These are phyloP conservation scores for Megalonaias nervosa DNA, from an alignment of 1,140 invertebrate genomes.

Conservation along the genomic window DNA sequence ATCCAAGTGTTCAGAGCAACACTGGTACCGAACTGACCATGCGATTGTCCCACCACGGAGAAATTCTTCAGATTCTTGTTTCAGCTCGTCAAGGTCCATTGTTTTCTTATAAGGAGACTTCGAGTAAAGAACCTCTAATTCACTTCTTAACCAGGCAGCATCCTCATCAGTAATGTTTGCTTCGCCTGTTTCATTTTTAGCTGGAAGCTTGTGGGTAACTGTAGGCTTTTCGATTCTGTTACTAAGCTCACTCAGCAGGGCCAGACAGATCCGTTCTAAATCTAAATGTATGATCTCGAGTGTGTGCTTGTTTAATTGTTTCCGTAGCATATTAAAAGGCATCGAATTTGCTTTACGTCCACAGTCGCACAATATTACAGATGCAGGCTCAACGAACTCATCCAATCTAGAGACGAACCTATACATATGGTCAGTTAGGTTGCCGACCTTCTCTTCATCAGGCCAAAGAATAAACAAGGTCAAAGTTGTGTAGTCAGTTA, in stretches of 20 bases:
- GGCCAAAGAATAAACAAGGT: slow-evolving; percentile 43
- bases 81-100: slow-evolving; percentile 17
- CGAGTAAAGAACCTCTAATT: slow-evolving; percentile 47
- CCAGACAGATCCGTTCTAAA: slow-evolving; percentile 2
- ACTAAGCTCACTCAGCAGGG: slow-evolving; percentile 2
- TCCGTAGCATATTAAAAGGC: not conserved
- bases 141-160: slow-evolving; percentile 44
- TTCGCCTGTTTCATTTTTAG: slow-evolving; percentile 6
- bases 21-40: slow-evolving; percentile 44
- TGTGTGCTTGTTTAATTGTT: slow-evolving; percentile 12
- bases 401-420: slow-evolving; percentile 30
- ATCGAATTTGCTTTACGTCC: not conserved
- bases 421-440: slow-evolving; percentile 18
- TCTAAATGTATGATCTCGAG: slow-evolving; percentile 9
- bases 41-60: slow-evolving; percentile 47
- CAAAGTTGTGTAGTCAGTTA: slow-evolving; percentile 33
- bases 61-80: slow-evolving; percentile 43
- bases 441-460: not conserved
- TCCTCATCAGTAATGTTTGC: slow-evolving; percentile 27
- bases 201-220: slow-evolving; percentile 21
- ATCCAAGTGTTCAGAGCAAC: slow-evolving; percentile 35
- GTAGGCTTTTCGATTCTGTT: not conserved
- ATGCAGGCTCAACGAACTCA: slow-evolving; percentile 3
- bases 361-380: slow-evolving; percentile 10
- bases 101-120: slow-evolving; percentile 25